Conservation (phyloP, 2,797 vertebrate species). For the Propithecus perrieri region DNA sequence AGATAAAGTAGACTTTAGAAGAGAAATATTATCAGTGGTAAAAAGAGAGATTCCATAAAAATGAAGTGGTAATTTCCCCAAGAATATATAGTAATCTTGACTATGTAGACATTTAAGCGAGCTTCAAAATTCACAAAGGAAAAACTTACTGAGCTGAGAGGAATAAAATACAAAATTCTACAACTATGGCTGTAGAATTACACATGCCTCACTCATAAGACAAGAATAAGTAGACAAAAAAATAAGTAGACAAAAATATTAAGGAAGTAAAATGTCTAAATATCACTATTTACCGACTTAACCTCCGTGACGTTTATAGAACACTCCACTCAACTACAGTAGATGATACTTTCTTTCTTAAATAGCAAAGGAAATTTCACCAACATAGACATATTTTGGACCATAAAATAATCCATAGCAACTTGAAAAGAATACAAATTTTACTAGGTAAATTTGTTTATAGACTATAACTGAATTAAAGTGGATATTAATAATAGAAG, state of each 20-base stretch:
- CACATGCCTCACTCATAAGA: neutral
- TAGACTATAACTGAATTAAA: neutral
- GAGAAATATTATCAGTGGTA: no score
- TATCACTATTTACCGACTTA: neutral
- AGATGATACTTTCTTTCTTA: neutral
- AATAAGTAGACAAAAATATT: neutral
- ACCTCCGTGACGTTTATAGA: neutral
- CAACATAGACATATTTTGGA: neutral
- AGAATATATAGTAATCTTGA: no score
- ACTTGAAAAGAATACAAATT: neutral
- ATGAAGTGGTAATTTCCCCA: no score
- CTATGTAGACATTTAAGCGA: no score
- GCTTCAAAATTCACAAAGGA: neutral
- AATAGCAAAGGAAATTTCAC: neutral
- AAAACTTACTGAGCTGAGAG: neutral
- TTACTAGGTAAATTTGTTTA: neutral
- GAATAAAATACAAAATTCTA: neutral
- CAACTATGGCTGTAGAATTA: neutral
- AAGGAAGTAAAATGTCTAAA: neutral
- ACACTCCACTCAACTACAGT: neutral
- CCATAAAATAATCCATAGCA: neutral
- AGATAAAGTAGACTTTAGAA: no score
- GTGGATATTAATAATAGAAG: neutral
- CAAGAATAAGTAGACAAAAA: neutral
- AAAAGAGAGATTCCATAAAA: no score